Evolutionary conservation across 2,797 vertebrate species (phyloP).

Genomic region (Peromyscus aztecus): DNA sequence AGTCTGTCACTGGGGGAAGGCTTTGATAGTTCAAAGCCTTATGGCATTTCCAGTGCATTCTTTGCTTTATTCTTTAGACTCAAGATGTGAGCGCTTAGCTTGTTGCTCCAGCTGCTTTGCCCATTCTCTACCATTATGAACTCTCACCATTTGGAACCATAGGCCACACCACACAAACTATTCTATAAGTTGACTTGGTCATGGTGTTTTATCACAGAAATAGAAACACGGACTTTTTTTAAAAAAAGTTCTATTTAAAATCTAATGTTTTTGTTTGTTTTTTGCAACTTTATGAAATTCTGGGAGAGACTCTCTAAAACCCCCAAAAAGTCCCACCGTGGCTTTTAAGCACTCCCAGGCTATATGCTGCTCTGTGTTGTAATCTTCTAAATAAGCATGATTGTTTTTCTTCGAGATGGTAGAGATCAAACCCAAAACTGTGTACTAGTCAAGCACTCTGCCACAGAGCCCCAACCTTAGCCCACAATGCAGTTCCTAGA

Average conservation of each 20-base stretch:
- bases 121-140: neutral
- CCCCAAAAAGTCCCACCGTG: neutral
- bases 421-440: neutral
- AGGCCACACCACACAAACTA: neutral
- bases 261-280: neutral
- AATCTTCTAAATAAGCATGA: neutral
- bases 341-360: neutral
- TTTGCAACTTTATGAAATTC: constrained; percentile 39
- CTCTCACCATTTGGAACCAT: neutral
- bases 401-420: neutral
- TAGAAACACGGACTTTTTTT: neutral
- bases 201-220: neutral
- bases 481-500: neutral
- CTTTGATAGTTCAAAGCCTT: neutral
- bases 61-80: neutral
- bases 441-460: neutral
- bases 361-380: neutral
- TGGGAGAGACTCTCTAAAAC: neutral
- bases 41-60: neutral
- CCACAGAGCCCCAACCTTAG: neutral
- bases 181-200: neutral
- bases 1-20: neutral
- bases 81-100: neutral
- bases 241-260: neutral
- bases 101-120: neutral